These are phyloP conservation scores for Napeogenes sylphis DNA, from an alignment of 2,888 invertebrate genomes.

Conservation along the genomic window DNA sequence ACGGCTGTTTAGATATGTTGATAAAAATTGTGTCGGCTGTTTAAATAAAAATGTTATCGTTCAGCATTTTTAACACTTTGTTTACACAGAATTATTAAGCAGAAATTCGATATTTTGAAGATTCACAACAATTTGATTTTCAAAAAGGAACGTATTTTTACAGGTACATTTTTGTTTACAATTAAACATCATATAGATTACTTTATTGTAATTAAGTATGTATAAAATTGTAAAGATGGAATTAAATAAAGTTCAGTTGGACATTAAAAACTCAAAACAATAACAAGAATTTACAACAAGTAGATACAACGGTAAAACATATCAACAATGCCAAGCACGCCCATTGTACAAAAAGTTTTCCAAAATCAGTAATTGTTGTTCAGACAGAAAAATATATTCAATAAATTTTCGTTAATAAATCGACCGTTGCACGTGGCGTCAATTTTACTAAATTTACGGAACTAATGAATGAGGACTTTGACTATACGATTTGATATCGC, in stretches of 20 bases:
- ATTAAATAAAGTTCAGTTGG: no score
- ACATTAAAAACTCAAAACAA: no score
- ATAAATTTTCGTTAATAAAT: slow-evolving; percentile 46
- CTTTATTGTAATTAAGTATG: no score
- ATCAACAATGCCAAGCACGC: slow-evolving; percentile 8
- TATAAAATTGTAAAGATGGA: no score
- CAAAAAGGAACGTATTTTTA: no score
- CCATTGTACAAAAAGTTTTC: slow-evolving; percentile 25
- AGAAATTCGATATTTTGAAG: slow-evolving; percentile 11
- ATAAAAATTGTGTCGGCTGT: no score
- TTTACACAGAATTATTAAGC: not conserved
- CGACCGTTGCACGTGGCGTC: no score
- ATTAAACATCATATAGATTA: no score
- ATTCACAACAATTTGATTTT: not conserved
- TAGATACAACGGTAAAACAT: not conserved
- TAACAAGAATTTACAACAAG: no score
- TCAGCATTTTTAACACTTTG: slow-evolving; percentile 19
- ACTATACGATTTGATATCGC: no score
- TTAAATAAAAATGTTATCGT: slow-evolving; percentile 16
- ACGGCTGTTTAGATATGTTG: slow-evolving; percentile 30
- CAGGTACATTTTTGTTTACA: not conserved
- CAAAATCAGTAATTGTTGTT: slow-evolving; percentile 40
- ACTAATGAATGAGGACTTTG: no score
- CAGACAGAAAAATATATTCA: slow-evolving; percentile 47
- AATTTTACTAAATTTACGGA: no score